A percentile compares a stretch with the other conserved stretches of the same genome.
phyloP scores from a whole-genome alignment of 2,113 vertebrate species.

The Archilochus colubris region DNA sequence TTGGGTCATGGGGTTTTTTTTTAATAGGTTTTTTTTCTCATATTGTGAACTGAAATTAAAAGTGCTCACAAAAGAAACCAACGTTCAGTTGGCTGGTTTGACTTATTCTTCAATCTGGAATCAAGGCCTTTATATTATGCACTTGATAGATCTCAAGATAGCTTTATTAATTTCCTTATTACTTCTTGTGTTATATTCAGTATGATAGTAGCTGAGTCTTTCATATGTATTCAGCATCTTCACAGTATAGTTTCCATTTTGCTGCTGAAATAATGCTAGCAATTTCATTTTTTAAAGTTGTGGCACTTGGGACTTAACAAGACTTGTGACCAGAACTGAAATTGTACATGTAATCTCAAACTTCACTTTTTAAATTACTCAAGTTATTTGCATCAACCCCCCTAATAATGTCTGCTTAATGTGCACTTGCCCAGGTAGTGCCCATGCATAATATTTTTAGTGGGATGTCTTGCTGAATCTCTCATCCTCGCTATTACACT shows the following conservation, averaged over 20 bases:
- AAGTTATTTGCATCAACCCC: background rate
- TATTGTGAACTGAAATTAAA: slow-evolving; percentile 11
- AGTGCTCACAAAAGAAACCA: background rate
- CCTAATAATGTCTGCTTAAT: background rate
- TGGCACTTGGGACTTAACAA: background rate
- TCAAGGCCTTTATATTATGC: background rate
- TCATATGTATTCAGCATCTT: background rate
- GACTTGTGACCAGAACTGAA: background rate
- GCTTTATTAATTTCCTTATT: background rate
- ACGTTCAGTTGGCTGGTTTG: background rate
- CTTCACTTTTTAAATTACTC: background rate
- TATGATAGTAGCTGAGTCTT: background rate
- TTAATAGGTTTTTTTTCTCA: background rate
- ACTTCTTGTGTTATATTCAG: background rate
- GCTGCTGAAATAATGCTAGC: background rate
- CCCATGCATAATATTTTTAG: background rate
- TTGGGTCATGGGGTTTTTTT: background rate
- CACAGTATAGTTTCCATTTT: background rate
- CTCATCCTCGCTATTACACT: background rate
- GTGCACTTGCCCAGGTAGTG: background rate
- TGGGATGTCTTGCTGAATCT: background rate
- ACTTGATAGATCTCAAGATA: background rate
- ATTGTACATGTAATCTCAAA: background rate
- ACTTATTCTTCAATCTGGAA: background rate
- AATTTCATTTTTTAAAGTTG: background rate